Base-by-base conservation (phyloP, 1,140 invertebrate species). In the Drosophila funebris region DNA sequence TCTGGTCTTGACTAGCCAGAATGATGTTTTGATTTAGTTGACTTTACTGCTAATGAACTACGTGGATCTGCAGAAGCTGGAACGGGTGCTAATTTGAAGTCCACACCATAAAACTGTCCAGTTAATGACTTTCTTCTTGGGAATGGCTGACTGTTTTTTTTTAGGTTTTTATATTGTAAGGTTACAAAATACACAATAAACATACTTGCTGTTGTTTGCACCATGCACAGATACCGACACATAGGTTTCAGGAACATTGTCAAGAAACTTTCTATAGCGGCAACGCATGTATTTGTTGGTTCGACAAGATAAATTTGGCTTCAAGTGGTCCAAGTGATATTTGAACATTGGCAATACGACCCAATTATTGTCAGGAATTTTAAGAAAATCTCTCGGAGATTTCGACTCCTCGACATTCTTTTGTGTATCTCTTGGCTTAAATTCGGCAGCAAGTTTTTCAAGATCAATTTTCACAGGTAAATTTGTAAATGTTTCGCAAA, bases 51-150 rank as follows among this genome's bases (percentile, higher is more conserved):
- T 2, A 31, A 27, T 4, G 9, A 9, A 13, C 18, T 46, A 0
- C 76, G 62, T 0, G 78, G 81, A 68, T 80, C 87, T 1, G 29
- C 56, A 6, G 66, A 50, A 0, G 31, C 41, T 0, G 87, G 87
- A 48, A 87, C 74, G 1, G 87, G 87, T 1, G 87, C 87, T 14
- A 90, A 54, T 50, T 90, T 90, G 52, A 77, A 73, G 39, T 90
- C 87, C 3, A 80, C 70, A 0, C 87, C 81, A 60, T 87, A 90
- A 18, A 90, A 90, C 37, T 90, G 62, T 0, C 87, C 87, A 50
- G 82, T 90, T 2, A 90, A 27, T 4, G 71, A 68, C 33, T 80
- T 90, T 11, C 78, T 60, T 44, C 82, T 60, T 36, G 87, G 87
- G 18, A 57, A 76, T 1, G 83, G 82, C 72, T 75, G 69, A 43